phyloP scores from a whole-genome alignment of 2,113 vertebrate genomes.

The Saimiri boliviensis region DNA sequence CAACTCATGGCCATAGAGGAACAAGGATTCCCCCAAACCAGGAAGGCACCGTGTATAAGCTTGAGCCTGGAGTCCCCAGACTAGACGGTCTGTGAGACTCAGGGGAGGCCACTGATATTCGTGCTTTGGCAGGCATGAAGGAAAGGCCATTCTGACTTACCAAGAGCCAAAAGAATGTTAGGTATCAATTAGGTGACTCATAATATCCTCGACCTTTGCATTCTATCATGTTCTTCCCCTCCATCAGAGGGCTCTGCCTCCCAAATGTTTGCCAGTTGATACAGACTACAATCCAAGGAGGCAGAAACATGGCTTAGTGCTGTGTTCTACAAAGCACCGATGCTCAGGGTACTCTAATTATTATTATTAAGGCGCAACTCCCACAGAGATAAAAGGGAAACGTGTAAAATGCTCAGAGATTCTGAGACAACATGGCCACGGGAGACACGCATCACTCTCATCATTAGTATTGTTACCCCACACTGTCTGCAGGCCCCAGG shows the following conservation, averaged over 20 bases:
- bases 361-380: slow-evolving; percentile 59
- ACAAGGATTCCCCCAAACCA: background rate
- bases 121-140: background rate
- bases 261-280: slow-evolving; percentile 17
- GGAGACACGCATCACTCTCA: background rate
- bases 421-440: background rate
- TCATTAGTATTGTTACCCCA: background rate
- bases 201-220: slow-evolving; percentile 18
- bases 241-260: background rate
- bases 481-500: background rate
- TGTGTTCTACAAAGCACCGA: slow-evolving; percentile 62
- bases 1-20: background rate
- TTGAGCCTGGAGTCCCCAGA: background rate
- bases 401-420: slow-evolving; percentile 16
- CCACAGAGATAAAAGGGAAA: slow-evolving; percentile 61
- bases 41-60: background rate
- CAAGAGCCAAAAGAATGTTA: slow-evolving; percentile 10
- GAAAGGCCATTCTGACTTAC: background rate
- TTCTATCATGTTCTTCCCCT: background rate
- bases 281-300: background rate
- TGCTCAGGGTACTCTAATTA: slow-evolving; percentile 53
- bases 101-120: slow-evolving; percentile 20
- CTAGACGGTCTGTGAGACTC: background rate
- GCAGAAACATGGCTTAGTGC: slow-evolving; percentile 45
- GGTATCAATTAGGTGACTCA: slow-evolving; percentile 53